These are phyloP conservation scores for Athetis lepigone DNA, from an alignment of 2,888 invertebrate genomes.

Conservation along the genomic window DNA sequence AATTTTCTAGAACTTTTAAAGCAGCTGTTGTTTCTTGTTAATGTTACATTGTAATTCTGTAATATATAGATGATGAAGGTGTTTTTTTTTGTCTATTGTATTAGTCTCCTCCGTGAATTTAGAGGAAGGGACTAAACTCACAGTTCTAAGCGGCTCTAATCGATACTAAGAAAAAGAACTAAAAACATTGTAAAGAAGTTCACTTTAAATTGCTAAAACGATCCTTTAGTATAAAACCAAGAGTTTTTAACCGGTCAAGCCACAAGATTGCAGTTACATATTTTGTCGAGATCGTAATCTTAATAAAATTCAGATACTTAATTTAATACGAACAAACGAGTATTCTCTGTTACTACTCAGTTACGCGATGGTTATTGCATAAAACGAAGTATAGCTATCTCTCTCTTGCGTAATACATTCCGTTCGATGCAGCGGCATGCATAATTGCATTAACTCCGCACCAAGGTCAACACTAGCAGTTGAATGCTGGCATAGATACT, in stretches of 20 bases:
- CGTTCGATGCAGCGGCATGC: slow-evolving; percentile 61
- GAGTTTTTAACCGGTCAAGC: neutral
- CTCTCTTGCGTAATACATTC: slow-evolving; percentile 63
- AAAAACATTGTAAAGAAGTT: too few species aligned
- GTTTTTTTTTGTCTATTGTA: too few species aligned
- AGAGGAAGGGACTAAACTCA: too few species aligned
- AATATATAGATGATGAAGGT: slow-evolving; percentile 34
- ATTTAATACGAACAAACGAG: slow-evolving; percentile 12
- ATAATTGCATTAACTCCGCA: slow-evolving; percentile 66
- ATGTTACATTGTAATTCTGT: slow-evolving; percentile 50
- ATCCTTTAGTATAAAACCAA: too few species aligned
- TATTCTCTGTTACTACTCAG: slow-evolving; percentile 43
- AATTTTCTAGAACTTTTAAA: slow-evolving; percentile 70
- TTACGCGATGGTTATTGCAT: slow-evolving; percentile 48
- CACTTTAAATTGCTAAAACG: too few species aligned
- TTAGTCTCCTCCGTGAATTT: too few species aligned
- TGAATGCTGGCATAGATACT: slow-evolving; percentile 45
- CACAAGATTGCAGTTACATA: slow-evolving; percentile 2
- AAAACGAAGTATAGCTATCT: slow-evolving; percentile 41
- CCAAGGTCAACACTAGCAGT: slow-evolving; percentile 65
- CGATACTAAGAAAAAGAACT: too few species aligned
- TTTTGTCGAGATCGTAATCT: slow-evolving; percentile 23
- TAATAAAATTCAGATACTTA: slow-evolving; percentile 32
- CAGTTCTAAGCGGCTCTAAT: too few species aligned
- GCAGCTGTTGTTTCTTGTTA: slow-evolving; percentile 65